Evolutionary conservation across 2,797 vertebrate genomes (phyloP).

Genomic region (Chrysocyon brachyurus): DNA sequence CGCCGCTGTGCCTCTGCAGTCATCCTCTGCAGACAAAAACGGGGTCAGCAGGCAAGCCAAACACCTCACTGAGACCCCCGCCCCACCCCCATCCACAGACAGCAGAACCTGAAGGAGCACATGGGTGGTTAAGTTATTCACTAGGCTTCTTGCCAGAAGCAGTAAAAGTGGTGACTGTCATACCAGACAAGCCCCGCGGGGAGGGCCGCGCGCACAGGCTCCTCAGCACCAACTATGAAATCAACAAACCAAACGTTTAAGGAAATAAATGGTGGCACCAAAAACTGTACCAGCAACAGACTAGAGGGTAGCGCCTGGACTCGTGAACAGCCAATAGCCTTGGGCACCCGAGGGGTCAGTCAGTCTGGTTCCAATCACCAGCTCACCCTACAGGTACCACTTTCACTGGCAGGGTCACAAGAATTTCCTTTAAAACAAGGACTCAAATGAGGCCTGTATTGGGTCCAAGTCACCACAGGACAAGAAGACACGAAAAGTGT

Average conservation of each 20-base stretch:
- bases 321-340: background rate
- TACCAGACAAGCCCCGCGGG: background rate
- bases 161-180: background rate
- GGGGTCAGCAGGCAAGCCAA: background rate
- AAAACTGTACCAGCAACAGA: background rate
- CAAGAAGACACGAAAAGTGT: background rate
- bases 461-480: background rate
- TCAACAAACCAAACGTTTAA: background rate
- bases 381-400: background rate
- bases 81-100: too few relatives aligned
- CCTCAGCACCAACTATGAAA: background rate
- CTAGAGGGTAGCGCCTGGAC: background rate
- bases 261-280: background rate
- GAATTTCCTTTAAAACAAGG: background rate
- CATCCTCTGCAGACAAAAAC: constrained; percentile 91
- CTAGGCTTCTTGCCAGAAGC: too few relatives aligned
- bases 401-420: background rate
- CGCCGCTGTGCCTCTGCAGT: constrained; percentile 94
- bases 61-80: too few relatives aligned
- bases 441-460: background rate
- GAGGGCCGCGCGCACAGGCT: background rate
- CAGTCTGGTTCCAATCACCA: background rate
- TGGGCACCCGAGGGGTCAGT: background rate
- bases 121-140: background rate
- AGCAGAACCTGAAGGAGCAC: background rate